Evolutionary conservation across 2,113 vertebrate genomes (phyloP), one percentile per base, ranked within the genome.

Genomic region (Notarius quadriscutis): DNA sequence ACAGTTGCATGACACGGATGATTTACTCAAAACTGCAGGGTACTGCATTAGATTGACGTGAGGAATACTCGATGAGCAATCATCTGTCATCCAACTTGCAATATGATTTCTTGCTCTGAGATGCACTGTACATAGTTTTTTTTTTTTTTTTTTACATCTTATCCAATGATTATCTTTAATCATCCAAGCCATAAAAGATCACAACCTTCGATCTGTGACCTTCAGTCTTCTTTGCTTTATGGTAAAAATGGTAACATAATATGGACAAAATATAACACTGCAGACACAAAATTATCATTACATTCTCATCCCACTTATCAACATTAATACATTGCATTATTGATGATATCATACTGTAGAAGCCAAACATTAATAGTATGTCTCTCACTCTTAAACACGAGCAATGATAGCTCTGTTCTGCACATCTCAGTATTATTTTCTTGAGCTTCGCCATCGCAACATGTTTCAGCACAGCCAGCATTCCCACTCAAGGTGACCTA

Each of bases 401-500:
- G 48, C 48, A 30, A 30, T 50, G 79, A n/a, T 34, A 82, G 50
- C 4, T 10, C 50, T 67, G 74, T 51, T 55, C 22, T n/a, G 55
- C 27, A 72, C 15, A 51, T 55, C 34, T 83, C 81, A 63, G 48
- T 11, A 86, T 83, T 30, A 55, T 77, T 80, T 82, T 80, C n/a
- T 41, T 62, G 50, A 48, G 79, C 75, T 81, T 84, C 55, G 58
- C 17, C 80, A 84, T 65, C 79, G 80, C 84, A 90, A 75, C 62
- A 88, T 69, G 86, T 86, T 83, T 80, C 80, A 74, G 27, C 77
- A 57, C 87, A 88, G 85, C 78, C 87, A 87, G 79, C 51, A 58
- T 84, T 90, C 80, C 88, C 86, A 90, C 85, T 89, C 90, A 91
- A 92, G 91, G 91, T 91, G 91, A 92, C 91, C 90, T 85, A 91